Evolutionary conservation across 1,140 invertebrate species (phyloP).

Genomic region (Drosophila nasuta): DNA sequence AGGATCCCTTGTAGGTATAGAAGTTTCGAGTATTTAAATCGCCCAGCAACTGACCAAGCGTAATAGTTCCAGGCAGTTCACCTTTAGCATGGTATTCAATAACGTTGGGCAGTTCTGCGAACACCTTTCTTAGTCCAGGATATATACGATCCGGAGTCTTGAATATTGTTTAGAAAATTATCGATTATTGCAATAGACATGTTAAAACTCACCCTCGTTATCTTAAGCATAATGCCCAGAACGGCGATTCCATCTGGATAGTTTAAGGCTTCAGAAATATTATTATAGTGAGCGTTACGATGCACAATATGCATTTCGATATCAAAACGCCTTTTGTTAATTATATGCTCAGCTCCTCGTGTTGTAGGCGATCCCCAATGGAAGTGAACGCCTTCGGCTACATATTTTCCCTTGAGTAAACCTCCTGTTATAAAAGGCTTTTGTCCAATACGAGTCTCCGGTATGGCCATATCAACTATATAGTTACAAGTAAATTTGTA

Average conservation of each 20-base stretch:
- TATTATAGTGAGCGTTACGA: conserved; percentile 53
- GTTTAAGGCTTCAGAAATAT: conserved; percentile 48
- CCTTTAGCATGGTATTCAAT: conserved; percentile 29
- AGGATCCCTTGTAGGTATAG: conserved; percentile 93
- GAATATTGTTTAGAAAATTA: neutral
- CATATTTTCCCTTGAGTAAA: conserved; percentile 86
- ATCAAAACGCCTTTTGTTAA: conserved; percentile 60
- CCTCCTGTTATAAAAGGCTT: conserved; percentile 88
- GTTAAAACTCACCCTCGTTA: conserved; percentile 42
- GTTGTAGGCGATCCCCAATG: conserved; percentile 87
- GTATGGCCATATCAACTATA: conserved; percentile 84
- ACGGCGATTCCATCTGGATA: conserved; percentile 68
- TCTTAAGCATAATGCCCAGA: conserved; percentile 68
- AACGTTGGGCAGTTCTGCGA: conserved; percentile 33
- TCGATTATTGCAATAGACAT: neutral
- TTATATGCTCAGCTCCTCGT: conserved; percentile 68
- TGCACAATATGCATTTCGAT: conserved; percentile 79
- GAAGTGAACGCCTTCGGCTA: conserved; percentile 88
- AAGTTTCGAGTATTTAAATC: conserved; percentile 86
- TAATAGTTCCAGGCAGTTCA: conserved; percentile 49
- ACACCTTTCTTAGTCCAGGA: conserved; percentile 58
- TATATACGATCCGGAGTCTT: conserved; percentile 50
- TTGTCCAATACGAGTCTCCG: conserved; percentile 85
- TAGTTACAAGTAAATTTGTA: too few relatives aligned
- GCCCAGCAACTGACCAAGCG: conserved; percentile 87